These are phyloP conservation scores for Lasioglossum morio DNA, from an alignment of 2,888 invertebrate genomes.

Conservation along the genomic window DNA sequence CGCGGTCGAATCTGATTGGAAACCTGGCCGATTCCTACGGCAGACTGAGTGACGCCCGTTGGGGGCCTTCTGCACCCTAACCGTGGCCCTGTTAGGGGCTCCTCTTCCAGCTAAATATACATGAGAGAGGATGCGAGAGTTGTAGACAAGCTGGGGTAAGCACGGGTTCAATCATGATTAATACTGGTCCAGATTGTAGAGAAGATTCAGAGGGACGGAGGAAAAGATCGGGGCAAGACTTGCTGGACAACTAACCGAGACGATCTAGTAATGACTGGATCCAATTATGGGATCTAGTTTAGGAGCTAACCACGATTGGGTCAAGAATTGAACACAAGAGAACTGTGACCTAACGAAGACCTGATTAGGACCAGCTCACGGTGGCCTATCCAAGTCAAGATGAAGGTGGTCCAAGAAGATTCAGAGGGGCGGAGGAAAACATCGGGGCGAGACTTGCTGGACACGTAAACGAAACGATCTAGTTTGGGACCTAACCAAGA, in stretches of 20 bases:
- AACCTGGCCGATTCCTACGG: conserved; percentile 40
- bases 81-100: background rate
- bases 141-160: background rate
- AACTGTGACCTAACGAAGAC: no score
- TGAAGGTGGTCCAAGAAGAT: no score
- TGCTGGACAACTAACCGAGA: background rate
- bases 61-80: background rate
- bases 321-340: no score
- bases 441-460: background rate
- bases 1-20: conserved; percentile 68
- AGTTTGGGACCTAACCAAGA: background rate
- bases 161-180: background rate
- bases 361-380: background rate
- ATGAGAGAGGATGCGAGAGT: background rate
- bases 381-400: background rate
- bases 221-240: background rate
- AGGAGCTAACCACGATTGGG: background rate
- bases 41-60: conserved; percentile 67
- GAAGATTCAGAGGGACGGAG: background rate
- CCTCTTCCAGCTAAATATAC: background rate
- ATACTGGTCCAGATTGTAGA: background rate
- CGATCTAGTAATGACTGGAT: background rate
- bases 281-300: no score
- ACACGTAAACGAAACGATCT: no score
- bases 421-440: no score